Conservation (phyloP, 2,888 invertebrate genomes). For the Phymatocera aterrima region DNA sequence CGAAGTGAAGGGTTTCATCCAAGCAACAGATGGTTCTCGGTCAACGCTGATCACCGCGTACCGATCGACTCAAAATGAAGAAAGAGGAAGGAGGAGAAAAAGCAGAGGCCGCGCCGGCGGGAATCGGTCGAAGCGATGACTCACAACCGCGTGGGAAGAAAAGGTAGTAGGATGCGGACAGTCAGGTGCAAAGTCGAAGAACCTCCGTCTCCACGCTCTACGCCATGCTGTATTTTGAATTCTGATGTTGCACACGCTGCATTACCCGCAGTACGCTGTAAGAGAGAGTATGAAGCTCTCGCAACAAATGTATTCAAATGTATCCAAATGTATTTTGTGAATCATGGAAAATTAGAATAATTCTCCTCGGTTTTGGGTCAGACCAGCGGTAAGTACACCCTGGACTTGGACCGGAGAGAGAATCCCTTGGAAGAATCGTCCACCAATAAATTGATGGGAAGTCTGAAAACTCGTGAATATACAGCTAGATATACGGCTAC, state of each 20-base stretch:
- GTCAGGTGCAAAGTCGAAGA: constrained; percentile 67
- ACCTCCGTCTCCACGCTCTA: constrained; percentile 49
- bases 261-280: too few species aligned
- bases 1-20: background rate
- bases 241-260: background rate
- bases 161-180: constrained; percentile 56
- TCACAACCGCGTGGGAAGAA: constrained; percentile 58
- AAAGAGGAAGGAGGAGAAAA: constrained; percentile 46
- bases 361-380: too few species aligned
- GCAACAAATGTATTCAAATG: too few species aligned
- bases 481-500: too few species aligned
- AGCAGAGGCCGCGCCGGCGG: constrained; percentile 44
- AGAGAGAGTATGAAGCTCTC: too few species aligned
- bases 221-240: background rate
- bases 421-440: too few species aligned
- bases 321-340: too few species aligned
- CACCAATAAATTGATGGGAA: too few species aligned
- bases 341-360: too few species aligned
- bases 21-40: constrained; percentile 24
- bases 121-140: constrained; percentile 50
- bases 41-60: background rate
- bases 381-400: too few species aligned
- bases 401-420: too few species aligned
- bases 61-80: constrained; percentile 18
- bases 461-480: too few species aligned